Evolutionary conservation across 2,888 invertebrate genomes (phyloP).

Genomic region (Chironomus riparius): DNA sequence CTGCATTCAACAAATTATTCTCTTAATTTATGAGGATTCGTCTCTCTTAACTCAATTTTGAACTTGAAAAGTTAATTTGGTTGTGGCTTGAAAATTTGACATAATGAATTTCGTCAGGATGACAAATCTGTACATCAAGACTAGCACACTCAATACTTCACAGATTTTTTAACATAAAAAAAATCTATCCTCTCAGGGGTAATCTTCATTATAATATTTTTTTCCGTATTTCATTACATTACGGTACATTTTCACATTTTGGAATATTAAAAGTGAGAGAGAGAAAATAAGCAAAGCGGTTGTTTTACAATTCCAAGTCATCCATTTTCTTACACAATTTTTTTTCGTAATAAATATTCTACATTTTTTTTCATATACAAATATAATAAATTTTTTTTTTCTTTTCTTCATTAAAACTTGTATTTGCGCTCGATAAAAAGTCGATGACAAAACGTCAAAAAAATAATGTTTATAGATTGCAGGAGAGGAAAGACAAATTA

Average conservation of each 20-base stretch:
- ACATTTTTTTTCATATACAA: conserved; percentile 1
- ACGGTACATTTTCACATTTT: conserved; percentile 1
- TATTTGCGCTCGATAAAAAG: neutral
- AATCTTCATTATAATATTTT: neutral
- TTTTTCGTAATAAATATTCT: neutral
- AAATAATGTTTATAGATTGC: neutral
- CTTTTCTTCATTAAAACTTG: neutral
- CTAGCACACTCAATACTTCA: too few species aligned
- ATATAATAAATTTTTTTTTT: neutral
- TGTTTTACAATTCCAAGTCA: neutral
- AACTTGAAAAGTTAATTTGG: too few species aligned
- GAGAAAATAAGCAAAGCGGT: neutral
- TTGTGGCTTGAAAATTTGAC: too few species aligned
- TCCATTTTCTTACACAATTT: conserved; percentile 24
- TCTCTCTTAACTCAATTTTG: too few species aligned
- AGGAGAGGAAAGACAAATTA: neutral
- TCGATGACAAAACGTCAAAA: conserved; percentile 2
- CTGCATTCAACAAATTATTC: too few species aligned
- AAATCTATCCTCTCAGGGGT: too few species aligned
- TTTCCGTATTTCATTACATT: neutral
- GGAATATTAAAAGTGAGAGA: neutral
- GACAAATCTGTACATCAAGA: too few species aligned
- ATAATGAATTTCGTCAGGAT: too few species aligned
- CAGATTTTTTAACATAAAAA: too few species aligned
- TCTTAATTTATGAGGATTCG: too few species aligned